Conservation (phyloP, 2,113 vertebrate genomes). For the Camarhynchus parvulus region DNA sequence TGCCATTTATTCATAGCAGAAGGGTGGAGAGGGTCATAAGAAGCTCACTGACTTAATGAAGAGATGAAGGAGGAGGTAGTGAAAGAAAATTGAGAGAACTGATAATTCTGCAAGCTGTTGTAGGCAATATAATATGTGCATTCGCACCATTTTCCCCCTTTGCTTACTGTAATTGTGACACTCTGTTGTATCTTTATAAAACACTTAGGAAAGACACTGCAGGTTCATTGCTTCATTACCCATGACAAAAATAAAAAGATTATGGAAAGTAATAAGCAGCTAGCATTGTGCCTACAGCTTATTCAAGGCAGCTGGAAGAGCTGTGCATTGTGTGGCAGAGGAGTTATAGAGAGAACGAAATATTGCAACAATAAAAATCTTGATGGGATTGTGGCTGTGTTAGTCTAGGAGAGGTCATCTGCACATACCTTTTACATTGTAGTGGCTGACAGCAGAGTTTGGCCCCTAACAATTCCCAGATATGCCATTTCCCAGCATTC, state of each 20-base stretch:
- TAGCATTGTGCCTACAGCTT: neutral
- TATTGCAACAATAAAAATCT: neutral
- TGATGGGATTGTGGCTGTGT: neutral
- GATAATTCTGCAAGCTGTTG: neutral
- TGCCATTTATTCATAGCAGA: conserved; percentile 9
- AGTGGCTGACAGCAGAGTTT: neutral
- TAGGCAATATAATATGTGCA: neutral
- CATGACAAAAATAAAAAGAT: neutral
- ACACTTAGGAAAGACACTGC: neutral
- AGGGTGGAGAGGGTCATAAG: neutral
- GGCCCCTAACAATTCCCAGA: neutral
- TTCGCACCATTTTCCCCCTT: neutral
- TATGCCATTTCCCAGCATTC: neutral
- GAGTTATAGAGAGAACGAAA: neutral
- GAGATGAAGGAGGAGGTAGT: neutral
- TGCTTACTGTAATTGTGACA: neutral
- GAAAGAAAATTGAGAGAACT: neutral
- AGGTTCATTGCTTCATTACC: neutral
- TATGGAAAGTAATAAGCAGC: neutral
- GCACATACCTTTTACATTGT: neutral
- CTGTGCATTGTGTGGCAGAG: neutral
- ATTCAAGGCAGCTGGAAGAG: neutral
- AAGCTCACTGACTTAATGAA: neutral
- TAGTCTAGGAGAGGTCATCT: neutral
- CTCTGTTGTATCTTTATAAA: neutral